A percentile compares a stretch with the other conserved stretches of the same genome.
phyloP scores from a whole-genome alignment of 2,888 invertebrate genomes.

The Gandaritis pyraliata region DNA sequence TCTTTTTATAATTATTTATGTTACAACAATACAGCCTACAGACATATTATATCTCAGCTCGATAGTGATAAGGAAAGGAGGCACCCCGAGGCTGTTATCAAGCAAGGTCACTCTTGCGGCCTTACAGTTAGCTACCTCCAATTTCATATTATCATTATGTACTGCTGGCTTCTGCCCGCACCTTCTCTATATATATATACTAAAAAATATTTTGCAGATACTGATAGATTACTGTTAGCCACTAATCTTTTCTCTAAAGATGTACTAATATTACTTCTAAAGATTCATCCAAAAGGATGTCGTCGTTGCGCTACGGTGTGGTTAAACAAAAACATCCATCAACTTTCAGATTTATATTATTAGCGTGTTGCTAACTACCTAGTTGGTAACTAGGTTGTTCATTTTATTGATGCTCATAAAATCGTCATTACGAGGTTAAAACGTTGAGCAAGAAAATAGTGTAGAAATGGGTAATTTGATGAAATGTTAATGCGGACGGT shows the following conservation, averaged over 20 bases:
- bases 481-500: background rate
- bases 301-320: background rate
- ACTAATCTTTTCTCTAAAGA: no score
- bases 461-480: slow-evolving; percentile 5
- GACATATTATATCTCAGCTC: no score
- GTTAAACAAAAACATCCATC: background rate
- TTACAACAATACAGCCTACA: background rate
- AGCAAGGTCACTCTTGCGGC: slow-evolving; percentile 20
- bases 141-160: slow-evolving; percentile 9
- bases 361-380: no score
- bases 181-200: background rate
- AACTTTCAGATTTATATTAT: no score
- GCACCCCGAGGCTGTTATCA: slow-evolving; percentile 15
- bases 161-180: background rate
- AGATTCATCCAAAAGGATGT: no score
- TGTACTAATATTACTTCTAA: no score
- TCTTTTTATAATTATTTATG: background rate
- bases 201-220: background rate
- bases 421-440: slow-evolving; percentile 9
- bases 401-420: slow-evolving; percentile 12
- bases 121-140: slow-evolving; percentile 6
- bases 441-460: slow-evolving; percentile 11
- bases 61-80: slow-evolving; percentile 17
- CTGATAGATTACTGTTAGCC: no score
- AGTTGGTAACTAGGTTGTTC: background rate